Percentiles rank a stretch among this genome's conserved stretches.
Conservation (phyloP, 2,113 vertebrate genomes). For the Coracopsis vasa region DNA sequence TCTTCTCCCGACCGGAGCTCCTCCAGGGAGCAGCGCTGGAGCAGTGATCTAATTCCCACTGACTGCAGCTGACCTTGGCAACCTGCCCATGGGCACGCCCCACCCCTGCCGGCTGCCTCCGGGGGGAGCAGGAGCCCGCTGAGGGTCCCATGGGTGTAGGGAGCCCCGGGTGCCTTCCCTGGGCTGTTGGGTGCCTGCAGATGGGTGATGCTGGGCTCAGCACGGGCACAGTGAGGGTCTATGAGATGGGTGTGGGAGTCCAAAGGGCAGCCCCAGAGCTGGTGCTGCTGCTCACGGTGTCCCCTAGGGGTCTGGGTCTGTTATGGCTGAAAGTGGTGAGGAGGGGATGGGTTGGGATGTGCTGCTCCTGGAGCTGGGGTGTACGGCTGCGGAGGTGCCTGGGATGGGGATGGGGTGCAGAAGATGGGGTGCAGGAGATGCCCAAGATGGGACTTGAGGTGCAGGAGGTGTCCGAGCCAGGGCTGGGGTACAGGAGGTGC, state of each 20-base stretch:
- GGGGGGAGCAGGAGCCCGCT: neutral
- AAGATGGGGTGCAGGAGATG: neutral
- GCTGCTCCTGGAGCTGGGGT: neutral
- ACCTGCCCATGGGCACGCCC: conserved; percentile 56
- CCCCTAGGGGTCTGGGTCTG: neutral
- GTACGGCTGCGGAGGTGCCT: neutral
- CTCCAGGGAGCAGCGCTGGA: conserved; percentile 77
- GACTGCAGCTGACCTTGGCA: conserved; percentile 87
- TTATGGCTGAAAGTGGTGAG: neutral
- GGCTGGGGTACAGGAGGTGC: too few relatives aligned
- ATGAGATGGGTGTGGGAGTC: neutral
- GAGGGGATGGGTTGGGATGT: neutral
- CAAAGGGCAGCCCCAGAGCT: neutral
- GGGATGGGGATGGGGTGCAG: neutral
- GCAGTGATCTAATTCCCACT: conserved; percentile 81
- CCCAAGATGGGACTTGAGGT: neutral
- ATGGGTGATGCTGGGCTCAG: neutral
- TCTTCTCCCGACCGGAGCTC: conserved; percentile 56
- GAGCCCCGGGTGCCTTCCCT: neutral
- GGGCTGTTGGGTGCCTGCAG: neutral
- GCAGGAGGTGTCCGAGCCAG: neutral
- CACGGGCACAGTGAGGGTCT: fast-evolving
- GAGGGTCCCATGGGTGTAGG: neutral
- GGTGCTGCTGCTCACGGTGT: neutral
- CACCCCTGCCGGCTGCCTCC: neutral